Base-by-base conservation (phyloP, 2,797 vertebrate genomes). In the Lutjanus campechanus region DNA sequence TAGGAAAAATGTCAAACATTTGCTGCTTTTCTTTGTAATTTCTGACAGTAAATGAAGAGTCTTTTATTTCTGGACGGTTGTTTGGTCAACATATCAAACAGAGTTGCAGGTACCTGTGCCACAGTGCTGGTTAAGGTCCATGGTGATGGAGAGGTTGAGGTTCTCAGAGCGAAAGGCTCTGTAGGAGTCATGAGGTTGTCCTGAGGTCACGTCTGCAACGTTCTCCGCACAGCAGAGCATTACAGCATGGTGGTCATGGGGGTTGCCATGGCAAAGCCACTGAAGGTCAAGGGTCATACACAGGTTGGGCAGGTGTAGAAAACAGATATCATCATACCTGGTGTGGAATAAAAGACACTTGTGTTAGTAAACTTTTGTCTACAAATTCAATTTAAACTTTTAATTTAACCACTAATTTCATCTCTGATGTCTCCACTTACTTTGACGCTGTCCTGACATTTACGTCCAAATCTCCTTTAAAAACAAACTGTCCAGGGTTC, bases 311-410 rank as follows among this genome's bases (percentile, higher is more conserved):
- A 99, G 93, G 89, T 98, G 97, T 58, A 99, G 95, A 88, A 99
- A 99, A 95, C 97, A 97, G 95, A 99, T 98, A 92, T 99, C 98
- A 0, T 99, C 98, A 40, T 99, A 99, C 86, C 98, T 99, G 41
- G 41, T 8, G 51, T 43, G 40, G 19, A 64, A 54, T 0, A 69
- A 70, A 59, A 71, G 1, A 56, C 2, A 73, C 2, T 63, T 54
- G 29, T 49, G 22, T 83, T 13, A 81, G 7, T 12, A 8, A n/a
- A 29, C 2, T 0, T 2, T 44, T 50, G 20, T 56, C 3, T 20
- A 29, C 20, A 67, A 64, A 68, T 20, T 64, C 0, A 29, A 9
- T 46, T 36, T 3, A 49, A 65, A 36, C 4, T 13, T 16, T 0
- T 1, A 20, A 12, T 7, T 70, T 22, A 20, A 51, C 0, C 0